Conservation (phyloP, 2,113 vertebrate species). For the Paraplagusia blochii region DNA sequence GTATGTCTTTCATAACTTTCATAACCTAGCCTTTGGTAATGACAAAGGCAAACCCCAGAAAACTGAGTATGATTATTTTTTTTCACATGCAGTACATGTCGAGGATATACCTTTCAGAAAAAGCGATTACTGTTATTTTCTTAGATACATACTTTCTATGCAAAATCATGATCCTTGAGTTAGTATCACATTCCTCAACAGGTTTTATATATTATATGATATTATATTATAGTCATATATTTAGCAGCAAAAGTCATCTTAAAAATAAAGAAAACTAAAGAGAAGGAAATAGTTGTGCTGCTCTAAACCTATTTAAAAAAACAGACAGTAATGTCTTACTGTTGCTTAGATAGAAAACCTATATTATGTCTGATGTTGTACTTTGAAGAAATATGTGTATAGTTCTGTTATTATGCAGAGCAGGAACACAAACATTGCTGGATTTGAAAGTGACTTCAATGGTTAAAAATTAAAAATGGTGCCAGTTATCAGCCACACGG, state of each 20-base stretch:
- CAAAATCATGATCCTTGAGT: conserved; percentile 61
- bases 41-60: conserved; percentile 9
- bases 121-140: conserved; percentile 51
- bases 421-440: conserved; percentile 33
- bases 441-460: conserved; percentile 38
- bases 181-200: conserved; percentile 35
- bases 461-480: conserved; percentile 44
- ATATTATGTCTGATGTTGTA: conserved; percentile 22
- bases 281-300: conserved; percentile 25
- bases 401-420: conserved; percentile 39
- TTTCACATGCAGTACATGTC: conserved; percentile 42
- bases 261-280: conserved; percentile 22
- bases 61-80: conserved; percentile 48
- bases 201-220: conserved; percentile 31
- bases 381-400: conserved; percentile 32
- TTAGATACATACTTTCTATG: conserved; percentile 70
- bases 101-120: conserved; percentile 44
- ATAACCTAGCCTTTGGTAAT: conserved; percentile 26
- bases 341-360: conserved; percentile 16
- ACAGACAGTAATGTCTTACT: conserved; percentile 9
- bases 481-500: conserved; percentile 41
- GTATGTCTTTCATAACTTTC: conserved; percentile 31
- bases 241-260: conserved; percentile 22
- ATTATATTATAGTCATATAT: conserved; percentile 18
- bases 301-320: conserved; percentile 16